phyloP scores from a whole-genome alignment of 2,888 invertebrate species.

The Drosophila ezoana region DNA sequence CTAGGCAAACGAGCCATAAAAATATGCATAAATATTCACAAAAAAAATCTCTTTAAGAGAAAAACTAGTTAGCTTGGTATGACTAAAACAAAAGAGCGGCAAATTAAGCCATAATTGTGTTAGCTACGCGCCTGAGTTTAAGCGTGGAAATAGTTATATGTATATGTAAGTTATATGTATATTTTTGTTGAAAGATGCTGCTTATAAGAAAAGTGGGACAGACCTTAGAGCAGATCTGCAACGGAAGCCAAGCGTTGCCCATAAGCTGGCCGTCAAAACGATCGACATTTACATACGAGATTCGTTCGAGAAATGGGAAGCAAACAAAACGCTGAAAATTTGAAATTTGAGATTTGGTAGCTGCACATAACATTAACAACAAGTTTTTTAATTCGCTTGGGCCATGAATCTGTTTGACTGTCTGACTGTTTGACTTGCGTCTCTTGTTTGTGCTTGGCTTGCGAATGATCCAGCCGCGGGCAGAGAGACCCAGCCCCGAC shows the following conservation, averaged over 20 bases:
- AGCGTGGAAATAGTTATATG: conserved; percentile 9
- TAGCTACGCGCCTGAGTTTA: conserved; percentile 5
- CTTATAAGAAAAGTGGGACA: conserved; percentile 40
- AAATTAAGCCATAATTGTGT: conserved; percentile 30
- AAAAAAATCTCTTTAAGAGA: not conserved
- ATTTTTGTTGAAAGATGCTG: not conserved
- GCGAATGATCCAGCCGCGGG: conserved; percentile 23
- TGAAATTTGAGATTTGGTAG: conserved; percentile 33
- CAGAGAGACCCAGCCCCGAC: conserved; percentile 2
- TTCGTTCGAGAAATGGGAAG: conserved; percentile 30
- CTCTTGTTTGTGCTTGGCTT: conserved; percentile 55
- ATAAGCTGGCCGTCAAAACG: conserved; percentile 35
- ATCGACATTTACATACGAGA: conserved; percentile 64
- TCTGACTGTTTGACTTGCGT: conserved; percentile 17
- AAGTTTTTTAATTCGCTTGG: conserved; percentile 64
- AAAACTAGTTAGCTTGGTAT: conserved; percentile 25
- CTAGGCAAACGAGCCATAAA: conserved; percentile 33
- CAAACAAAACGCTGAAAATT: conserved; percentile 40
- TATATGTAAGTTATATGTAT: no score
- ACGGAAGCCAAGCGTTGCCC: conserved; percentile 59
- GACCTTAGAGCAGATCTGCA: conserved; percentile 12
- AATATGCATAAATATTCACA: conserved; percentile 24
- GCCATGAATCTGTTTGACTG: conserved; percentile 64
- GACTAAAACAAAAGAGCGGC: conserved; percentile 18
- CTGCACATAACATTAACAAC: conserved; percentile 57